A percentile compares a stretch with the other conserved stretches of the same genome.
Conservation (phyloP, 2,797 vertebrate genomes). For the Lutra lutra region DNA sequence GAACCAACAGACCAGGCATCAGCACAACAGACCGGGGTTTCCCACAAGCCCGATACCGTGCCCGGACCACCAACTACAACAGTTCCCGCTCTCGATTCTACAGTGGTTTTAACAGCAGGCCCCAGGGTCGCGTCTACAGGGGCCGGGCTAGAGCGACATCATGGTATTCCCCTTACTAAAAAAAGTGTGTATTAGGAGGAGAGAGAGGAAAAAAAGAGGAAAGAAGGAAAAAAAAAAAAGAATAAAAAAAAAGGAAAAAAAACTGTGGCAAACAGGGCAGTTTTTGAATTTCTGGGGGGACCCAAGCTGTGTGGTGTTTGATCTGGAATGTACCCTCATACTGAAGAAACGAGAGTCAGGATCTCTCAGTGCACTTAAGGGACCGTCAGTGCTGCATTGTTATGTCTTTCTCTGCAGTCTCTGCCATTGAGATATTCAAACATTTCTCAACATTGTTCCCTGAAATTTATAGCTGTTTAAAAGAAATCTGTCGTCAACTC, state of each 20-base stretch:
- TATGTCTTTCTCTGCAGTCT: background rate
- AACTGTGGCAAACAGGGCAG: accelerated
- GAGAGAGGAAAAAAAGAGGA: slow-evolving; percentile 84
- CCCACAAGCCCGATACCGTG: slow-evolving; percentile 93
- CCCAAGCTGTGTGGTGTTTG: background rate
- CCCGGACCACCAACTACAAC: slow-evolving; percentile 91
- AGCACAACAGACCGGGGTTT: slow-evolving; percentile 98
- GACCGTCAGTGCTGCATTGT: background rate
- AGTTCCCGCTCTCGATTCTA: slow-evolving; percentile 94
- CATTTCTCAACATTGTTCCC: background rate
- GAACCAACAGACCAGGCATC: slow-evolving; percentile 98
- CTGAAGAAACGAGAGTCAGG: background rate
- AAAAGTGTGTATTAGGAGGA: slow-evolving; percentile 86
- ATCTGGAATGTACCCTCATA: background rate
- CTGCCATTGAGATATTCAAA: background rate
- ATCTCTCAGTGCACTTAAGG: background rate
- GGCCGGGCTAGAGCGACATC: slow-evolving; percentile 98
- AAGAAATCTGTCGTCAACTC: background rate
- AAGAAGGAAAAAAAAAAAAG: slow-evolving; percentile 82
- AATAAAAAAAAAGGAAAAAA: slow-evolving; percentile 84
- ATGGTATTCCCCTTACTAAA: slow-evolving; percentile 99
- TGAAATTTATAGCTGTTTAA: background rate
- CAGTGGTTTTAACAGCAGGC: slow-evolving; percentile 95
- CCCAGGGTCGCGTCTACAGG: slow-evolving; percentile 97
- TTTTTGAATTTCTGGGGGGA: background rate